Conservation (phyloP, 2,113 vertebrate genomes). For the Oreochromis tanganicae region DNA sequence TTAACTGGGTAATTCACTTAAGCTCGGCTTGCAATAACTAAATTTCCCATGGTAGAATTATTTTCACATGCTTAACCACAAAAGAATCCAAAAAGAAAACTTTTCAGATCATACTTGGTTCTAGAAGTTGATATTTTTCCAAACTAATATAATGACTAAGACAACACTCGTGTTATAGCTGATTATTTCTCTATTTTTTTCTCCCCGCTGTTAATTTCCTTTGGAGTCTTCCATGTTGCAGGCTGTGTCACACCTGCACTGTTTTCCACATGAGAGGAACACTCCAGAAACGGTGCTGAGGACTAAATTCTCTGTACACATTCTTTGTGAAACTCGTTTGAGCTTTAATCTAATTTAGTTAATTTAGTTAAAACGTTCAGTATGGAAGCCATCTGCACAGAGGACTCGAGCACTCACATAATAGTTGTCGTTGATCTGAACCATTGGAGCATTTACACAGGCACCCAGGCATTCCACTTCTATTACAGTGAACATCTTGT, state of each 20-base stretch:
- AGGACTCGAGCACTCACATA: slow-evolving; percentile 82
- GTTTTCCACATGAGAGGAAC: background rate
- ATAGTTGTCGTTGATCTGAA: slow-evolving; percentile 98
- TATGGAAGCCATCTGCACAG: background rate
- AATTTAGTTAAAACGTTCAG: slow-evolving; percentile 1
- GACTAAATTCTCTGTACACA: background rate
- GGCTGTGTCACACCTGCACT: background rate
- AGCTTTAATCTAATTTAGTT: slow-evolving; percentile 21
- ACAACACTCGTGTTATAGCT: background rate
- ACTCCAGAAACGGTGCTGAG: background rate
- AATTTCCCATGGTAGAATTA: background rate
- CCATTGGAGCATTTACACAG: slow-evolving; percentile 98
- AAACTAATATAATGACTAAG: background rate
- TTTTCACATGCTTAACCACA: background rate
- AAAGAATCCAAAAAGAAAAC: background rate
- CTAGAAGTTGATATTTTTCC: background rate
- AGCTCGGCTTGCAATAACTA: background rate
- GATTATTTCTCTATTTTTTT: background rate
- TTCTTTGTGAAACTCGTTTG: background rate
- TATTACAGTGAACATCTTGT: slow-evolving; percentile 91
- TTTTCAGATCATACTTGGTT: background rate
- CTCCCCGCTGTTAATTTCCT: background rate
- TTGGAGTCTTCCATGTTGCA: background rate
- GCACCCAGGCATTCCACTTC: slow-evolving; percentile 98
- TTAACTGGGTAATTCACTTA: slow-evolving; percentile 1